A percentile compares a stretch with the other conserved stretches of the same genome.
These are phyloP conservation scores for Heliconius hewitsoni DNA, from an alignment of 1,140 invertebrate genomes.

Conservation along the genomic window DNA sequence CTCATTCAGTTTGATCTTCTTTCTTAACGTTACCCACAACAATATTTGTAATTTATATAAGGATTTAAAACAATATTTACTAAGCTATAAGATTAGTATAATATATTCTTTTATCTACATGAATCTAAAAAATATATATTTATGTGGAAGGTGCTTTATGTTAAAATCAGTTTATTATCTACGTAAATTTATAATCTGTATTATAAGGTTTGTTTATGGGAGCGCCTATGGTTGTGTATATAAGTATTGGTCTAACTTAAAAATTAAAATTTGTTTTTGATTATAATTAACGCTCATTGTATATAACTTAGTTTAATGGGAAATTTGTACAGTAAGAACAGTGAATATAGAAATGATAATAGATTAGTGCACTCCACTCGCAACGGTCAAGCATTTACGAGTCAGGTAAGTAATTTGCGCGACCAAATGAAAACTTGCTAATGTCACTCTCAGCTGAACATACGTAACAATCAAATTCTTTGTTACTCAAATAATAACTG, in stretches of 20 bases:
- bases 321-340: constrained; percentile 70
- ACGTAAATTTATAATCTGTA: constrained; percentile 18
- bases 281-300: constrained; percentile 24
- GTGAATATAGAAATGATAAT: constrained; percentile 56
- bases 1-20: too few species aligned
- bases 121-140: constrained; percentile 4
- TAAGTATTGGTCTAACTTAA: constrained; percentile 16
- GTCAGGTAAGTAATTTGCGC: constrained; percentile 66
- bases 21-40: too few species aligned
- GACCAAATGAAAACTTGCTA: constrained; percentile 75
- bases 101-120: too few species aligned
- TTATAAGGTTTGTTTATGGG: constrained; percentile 19
- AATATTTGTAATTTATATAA: too few species aligned
- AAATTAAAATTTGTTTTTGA: constrained; percentile 27
- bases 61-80: too few species aligned
- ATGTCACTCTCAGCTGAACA: constrained; percentile 80
- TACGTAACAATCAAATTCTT: constrained; percentile 71
- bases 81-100: too few species aligned
- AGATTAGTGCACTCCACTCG: constrained; percentile 56
- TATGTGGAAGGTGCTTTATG: not conserved
- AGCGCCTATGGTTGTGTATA: constrained; percentile 12
- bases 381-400: constrained; percentile 66
- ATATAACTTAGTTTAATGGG: constrained; percentile 68
- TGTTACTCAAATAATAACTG: constrained; percentile 47
- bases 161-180: not conserved